phyloP scores from a whole-genome alignment of 2,113 vertebrate genomes.

The Tapirus terrestris region DNA sequence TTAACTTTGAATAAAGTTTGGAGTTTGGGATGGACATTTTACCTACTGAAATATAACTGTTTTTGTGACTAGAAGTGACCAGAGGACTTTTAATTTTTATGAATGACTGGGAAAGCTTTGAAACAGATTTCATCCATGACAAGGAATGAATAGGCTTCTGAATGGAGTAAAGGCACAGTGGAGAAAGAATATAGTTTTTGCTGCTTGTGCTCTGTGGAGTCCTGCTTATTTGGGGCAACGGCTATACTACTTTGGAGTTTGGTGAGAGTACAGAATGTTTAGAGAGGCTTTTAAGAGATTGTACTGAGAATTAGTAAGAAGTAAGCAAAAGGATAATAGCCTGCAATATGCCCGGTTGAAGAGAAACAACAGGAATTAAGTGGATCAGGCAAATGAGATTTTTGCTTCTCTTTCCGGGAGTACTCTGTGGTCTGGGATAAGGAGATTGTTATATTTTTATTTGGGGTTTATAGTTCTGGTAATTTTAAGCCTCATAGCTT shows the following conservation, averaged over 20 bases:
- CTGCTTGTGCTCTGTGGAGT: not conserved
- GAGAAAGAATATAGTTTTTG: not conserved
- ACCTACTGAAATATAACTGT: not conserved
- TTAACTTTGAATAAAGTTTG: not conserved
- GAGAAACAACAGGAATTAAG: not conserved
- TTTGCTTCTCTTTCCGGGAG: not conserved
- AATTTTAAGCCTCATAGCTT: not conserved
- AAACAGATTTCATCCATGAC: not conserved
- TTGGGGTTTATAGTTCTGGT: not conserved
- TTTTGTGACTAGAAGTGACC: not conserved
- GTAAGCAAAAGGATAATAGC: not conserved
- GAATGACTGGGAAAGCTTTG: not conserved
- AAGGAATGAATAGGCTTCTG: not conserved
- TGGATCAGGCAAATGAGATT: not conserved
- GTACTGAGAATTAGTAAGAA: slow-evolving; percentile 16
- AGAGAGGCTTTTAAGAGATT: slow-evolving; percentile 16
- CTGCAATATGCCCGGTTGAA: not conserved
- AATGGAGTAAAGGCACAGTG: not conserved
- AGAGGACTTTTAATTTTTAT: not conserved
- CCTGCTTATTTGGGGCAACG: not conserved
- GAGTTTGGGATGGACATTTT: not conserved
- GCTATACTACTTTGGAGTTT: not conserved
- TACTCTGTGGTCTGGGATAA: not conserved
- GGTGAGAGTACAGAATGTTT: not conserved
- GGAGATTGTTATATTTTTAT: not conserved